Conservation (phyloP, 1,140 invertebrate genomes). For the Euwallacea similis region DNA sequence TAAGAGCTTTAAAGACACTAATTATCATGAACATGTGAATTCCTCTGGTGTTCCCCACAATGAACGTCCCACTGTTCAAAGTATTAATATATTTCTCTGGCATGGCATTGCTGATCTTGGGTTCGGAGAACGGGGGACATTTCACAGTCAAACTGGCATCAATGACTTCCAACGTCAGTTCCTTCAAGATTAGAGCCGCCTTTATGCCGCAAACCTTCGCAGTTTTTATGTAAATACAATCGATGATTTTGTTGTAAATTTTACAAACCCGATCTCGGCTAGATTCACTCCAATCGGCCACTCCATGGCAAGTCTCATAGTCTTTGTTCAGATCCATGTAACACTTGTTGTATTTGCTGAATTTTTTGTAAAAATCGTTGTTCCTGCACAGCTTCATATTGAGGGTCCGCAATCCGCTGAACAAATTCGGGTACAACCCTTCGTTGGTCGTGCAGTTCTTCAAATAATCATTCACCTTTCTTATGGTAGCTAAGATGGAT, state of each 20-base stretch:
- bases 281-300: conserved; percentile 51
- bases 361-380: conserved; percentile 36
- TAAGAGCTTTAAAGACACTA: background rate
- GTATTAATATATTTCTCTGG: conserved; percentile 42
- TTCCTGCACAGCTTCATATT: conserved; percentile 42
- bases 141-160: conserved; percentile 46
- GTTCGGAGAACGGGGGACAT: conserved; percentile 50
- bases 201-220: conserved; percentile 49
- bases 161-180: conserved; percentile 46
- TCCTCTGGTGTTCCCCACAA: background rate
- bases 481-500: conserved; percentile 20
- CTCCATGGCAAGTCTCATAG: conserved; percentile 49
- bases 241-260: conserved; percentile 49
- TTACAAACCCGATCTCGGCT: conserved; percentile 43
- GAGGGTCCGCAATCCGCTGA: conserved; percentile 43
- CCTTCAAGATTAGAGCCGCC: conserved; percentile 48
- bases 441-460: conserved; percentile 39
- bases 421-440: conserved; percentile 46
- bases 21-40: background rate
- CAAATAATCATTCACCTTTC: conserved; percentile 43
- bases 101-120: conserved; percentile 41
- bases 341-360: conserved; percentile 43
- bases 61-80: background rate
- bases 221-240: conserved; percentile 53
- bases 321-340: conserved; percentile 46